Evolutionary conservation across 2,888 invertebrate species (phyloP).

Genomic region (Amphipyra tragopoginis): DNA sequence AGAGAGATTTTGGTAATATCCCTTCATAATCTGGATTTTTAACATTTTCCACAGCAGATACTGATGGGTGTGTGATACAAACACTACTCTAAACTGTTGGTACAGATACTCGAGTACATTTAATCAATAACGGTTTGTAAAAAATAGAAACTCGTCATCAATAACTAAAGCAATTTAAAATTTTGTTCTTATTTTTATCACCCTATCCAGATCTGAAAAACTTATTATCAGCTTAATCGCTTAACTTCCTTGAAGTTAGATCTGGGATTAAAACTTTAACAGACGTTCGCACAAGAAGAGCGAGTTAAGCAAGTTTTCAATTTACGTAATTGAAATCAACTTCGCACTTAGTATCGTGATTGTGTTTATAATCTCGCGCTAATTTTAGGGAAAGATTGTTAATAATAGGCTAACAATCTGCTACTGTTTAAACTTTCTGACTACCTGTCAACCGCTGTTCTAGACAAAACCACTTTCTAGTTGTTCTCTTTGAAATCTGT

Average conservation of each 20-base stretch:
- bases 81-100: too few relatives aligned
- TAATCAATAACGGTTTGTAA: too few relatives aligned
- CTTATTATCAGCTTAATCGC: slow-evolving; percentile 44
- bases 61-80: too few relatives aligned
- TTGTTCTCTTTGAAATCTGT: too few relatives aligned
- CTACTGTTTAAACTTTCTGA: too few relatives aligned
- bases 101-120: too few relatives aligned
- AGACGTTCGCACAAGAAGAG: slow-evolving; percentile 23
- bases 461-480: too few relatives aligned
- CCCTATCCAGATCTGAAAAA: slow-evolving; percentile 20
- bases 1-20: too few relatives aligned
- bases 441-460: too few relatives aligned
- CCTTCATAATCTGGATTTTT: too few relatives aligned
- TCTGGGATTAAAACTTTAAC: slow-evolving; percentile 36
- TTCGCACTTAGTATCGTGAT: slow-evolving; percentile 22
- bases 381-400: background rate
- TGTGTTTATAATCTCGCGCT: slow-evolving; percentile 17
- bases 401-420: background rate
- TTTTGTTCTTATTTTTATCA: slow-evolving; percentile 7
- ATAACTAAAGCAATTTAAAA: background rate
- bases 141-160: too few relatives aligned
- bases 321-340: slow-evolving; percentile 52
- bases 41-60: too few relatives aligned
- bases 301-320: slow-evolving; percentile 35
- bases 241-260: slow-evolving; percentile 38